Evolutionary conservation across 2,113 vertebrate genomes (phyloP).

Genomic region (Mormyrus lacerda): DNA sequence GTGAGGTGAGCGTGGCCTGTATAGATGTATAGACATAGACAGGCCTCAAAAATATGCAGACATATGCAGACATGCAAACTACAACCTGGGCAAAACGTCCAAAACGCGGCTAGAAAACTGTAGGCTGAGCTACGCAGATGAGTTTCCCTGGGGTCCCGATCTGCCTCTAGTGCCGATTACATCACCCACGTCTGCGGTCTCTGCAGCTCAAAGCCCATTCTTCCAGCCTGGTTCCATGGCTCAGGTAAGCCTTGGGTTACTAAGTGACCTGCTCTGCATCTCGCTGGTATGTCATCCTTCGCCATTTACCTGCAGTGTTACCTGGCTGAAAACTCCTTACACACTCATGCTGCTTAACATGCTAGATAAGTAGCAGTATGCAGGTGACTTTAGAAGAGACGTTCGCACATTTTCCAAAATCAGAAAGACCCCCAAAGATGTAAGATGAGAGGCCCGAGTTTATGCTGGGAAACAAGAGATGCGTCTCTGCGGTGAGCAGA

Average conservation of each 20-base stretch:
- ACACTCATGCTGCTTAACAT: neutral
- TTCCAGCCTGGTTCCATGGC: neutral
- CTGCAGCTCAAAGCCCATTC: neutral
- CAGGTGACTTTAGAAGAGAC: neutral
- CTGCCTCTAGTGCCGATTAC: neutral
- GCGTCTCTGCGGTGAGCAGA: neutral
- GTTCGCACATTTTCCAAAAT: neutral
- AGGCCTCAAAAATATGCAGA: neutral
- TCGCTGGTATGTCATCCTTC: neutral
- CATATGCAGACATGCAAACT: conserved; percentile 23
- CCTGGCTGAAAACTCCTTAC: neutral
- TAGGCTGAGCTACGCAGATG: neutral
- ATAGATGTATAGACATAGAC: conserved; percentile 26
- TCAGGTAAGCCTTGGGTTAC: neutral
- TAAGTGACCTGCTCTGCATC: neutral
- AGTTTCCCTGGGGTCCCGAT: neutral
- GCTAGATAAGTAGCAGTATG: neutral
- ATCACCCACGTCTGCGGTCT: neutral
- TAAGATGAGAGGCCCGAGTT: neutral
- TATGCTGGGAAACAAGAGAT: neutral
- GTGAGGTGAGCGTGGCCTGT: conserved; percentile 91
- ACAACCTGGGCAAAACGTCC: neutral
- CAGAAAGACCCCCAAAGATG: neutral
- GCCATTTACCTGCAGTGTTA: neutral
- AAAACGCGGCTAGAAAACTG: neutral